Evolutionary conservation across 2,888 invertebrate species (phyloP).

Genomic region (Archips xylosteana): DNA sequence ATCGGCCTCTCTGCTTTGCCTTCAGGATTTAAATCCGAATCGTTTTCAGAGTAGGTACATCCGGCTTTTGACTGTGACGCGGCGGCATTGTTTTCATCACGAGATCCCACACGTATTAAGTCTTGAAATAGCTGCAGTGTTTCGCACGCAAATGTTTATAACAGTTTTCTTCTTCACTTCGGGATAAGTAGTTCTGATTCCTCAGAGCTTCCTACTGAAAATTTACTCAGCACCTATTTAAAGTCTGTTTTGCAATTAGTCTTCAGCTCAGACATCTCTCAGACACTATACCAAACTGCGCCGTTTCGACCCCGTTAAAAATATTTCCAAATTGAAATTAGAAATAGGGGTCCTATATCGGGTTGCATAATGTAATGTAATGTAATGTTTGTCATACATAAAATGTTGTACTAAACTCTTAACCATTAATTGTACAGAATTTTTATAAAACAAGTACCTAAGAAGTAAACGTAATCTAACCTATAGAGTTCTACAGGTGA

Average conservation of each 20-base stretch:
- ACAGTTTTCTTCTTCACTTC: background rate
- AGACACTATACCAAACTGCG: no score
- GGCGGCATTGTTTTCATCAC: constrained; percentile 22
- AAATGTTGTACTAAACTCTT: no score
- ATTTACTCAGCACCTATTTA: background rate
- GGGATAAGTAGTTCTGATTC: background rate
- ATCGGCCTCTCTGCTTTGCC: constrained; percentile 9
- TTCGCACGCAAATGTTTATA: constrained; percentile 12
- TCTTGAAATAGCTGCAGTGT: constrained; percentile 27
- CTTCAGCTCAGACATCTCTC: background rate
- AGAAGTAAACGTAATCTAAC: no score
- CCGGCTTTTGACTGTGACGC: constrained; percentile 27
- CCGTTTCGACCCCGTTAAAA: no score
- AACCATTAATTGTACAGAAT: no score
- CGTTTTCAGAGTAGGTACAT: constrained; percentile 18
- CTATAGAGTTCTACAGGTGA: no score
- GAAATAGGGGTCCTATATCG: no score
- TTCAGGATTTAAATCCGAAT: constrained; percentile 11
- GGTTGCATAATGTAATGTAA: no score
- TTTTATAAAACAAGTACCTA: no score
- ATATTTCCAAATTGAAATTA: no score
- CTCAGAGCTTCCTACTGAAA: background rate
- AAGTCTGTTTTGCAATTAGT: background rate
- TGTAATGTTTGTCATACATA: no score
- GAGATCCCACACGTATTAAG: constrained; percentile 11